phyloP scores from a whole-genome alignment of 2,888 invertebrate species.

The Lasioglossum morio region DNA sequence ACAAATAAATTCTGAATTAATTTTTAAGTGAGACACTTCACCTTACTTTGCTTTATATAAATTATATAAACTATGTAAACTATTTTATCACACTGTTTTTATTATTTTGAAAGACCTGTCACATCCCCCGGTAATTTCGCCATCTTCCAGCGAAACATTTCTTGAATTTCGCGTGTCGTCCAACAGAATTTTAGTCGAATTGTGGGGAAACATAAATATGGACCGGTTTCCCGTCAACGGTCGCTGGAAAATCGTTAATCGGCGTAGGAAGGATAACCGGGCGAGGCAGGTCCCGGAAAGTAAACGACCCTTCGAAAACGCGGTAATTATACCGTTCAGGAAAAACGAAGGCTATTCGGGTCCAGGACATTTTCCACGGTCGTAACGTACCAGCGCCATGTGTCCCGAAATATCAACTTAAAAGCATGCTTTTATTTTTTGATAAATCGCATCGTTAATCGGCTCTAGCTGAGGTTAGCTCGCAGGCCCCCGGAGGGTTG shows the following conservation, averaged over 20 bases:
- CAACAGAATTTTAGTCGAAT: not conserved
- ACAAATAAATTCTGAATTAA: not conserved
- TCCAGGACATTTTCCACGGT: conserved; percentile 45
- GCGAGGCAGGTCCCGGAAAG: not conserved
- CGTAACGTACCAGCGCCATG: conserved; percentile 45
- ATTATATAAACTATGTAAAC: too few relatives aligned
- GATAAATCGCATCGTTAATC: conserved; percentile 75
- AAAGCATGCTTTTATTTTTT: conserved; percentile 74
- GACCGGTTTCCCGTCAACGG: not conserved
- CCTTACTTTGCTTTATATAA: too few relatives aligned
- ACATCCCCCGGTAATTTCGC: not conserved
- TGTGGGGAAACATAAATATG: not conserved
- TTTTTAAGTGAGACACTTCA: too few relatives aligned
- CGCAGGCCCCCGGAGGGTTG: conserved; percentile 58
- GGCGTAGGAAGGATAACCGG: not conserved
- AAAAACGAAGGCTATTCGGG: conserved; percentile 53
- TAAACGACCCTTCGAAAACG: conserved; percentile 45
- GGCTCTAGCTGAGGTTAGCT: conserved; percentile 69
- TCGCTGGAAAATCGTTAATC: conserved; percentile 1
- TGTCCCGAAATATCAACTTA: conserved; percentile 74
- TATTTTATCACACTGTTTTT: too few relatives aligned
- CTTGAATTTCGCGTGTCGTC: not conserved
- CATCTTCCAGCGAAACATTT: not conserved
- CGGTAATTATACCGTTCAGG: conserved; percentile 48
- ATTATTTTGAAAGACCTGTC: not conserved